Conservation (phyloP, 2,888 invertebrate species). For the Amblyjoppa proteus region DNA sequence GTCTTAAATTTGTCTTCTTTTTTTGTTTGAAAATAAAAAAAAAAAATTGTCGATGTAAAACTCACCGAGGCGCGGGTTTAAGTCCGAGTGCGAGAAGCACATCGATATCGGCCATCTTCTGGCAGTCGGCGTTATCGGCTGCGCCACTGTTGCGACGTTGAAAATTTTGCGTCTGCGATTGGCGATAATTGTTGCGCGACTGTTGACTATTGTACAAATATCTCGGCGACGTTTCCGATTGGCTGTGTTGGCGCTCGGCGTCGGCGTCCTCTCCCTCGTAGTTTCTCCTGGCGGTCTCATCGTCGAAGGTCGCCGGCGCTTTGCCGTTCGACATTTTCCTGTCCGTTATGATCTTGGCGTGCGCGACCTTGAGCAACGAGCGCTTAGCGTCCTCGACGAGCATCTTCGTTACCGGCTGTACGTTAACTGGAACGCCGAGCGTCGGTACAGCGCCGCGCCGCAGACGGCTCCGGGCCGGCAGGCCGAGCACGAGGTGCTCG, state of each 20-base stretch:
- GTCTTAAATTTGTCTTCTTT: not conserved
- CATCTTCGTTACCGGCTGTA: slow-evolving; percentile 84
- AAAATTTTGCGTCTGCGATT: slow-evolving; percentile 67
- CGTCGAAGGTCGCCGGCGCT: slow-evolving; percentile 39
- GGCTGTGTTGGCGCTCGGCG: not conserved
- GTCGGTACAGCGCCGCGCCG: slow-evolving; percentile 86
- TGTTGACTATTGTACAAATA: slow-evolving; percentile 49
- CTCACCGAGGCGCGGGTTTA: slow-evolving; percentile 85
- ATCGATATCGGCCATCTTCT: slow-evolving; percentile 84
- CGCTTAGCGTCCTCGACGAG: slow-evolving; percentile 81
- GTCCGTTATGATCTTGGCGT: slow-evolving; percentile 74
- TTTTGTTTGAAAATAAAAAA: too few relatives aligned
- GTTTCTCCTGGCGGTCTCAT: slow-evolving; percentile 28
- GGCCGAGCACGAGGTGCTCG: slow-evolving; percentile 86
- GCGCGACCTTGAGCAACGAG: slow-evolving; percentile 81
- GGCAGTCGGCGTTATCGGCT: slow-evolving; percentile 72
- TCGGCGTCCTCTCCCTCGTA: slow-evolving; percentile 25
- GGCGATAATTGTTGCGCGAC: slow-evolving; percentile 9
- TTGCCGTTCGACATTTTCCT: slow-evolving; percentile 60
- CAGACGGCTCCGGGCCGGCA: slow-evolving; percentile 86
- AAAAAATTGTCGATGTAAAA: slow-evolving; percentile 45
- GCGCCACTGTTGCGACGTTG: slow-evolving; percentile 60
- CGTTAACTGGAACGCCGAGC: slow-evolving; percentile 83
- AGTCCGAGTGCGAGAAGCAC: slow-evolving; percentile 87
- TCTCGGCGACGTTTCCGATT: slow-evolving; percentile 34